Conservation (phyloP, 1,140 invertebrate genomes). For the Procambarus clarkii region DNA sequence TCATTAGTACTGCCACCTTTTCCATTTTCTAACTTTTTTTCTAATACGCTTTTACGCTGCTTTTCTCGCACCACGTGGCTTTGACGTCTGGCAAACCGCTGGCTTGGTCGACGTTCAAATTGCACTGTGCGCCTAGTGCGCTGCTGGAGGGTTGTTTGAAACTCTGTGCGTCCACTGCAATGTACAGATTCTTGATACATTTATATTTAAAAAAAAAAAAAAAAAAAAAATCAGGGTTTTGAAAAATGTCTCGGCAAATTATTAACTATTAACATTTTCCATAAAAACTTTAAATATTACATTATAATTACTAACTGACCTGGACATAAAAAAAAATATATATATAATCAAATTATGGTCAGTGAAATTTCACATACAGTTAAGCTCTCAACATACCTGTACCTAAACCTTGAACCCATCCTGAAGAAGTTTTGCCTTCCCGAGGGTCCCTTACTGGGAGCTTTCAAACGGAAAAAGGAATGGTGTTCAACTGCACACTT, state of each 20-base stretch:
- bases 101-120: conserved; percentile 91
- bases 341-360: background rate
- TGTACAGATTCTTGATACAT: background rate
- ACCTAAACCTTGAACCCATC: conserved; percentile 96
- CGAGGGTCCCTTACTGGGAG: conserved; percentile 91
- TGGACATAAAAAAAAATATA: background rate
- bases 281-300: background rate
- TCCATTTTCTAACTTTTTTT: background rate
- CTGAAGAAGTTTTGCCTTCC: conserved; percentile 96
- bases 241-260: too few species aligned
- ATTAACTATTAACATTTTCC: background rate
- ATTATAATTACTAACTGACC: too few species aligned
- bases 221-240: too few species aligned
- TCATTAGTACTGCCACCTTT: background rate
- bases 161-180: conserved; percentile 90
- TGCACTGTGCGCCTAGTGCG: conserved; percentile 75
- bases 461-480: conserved; percentile 96
- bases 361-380: background rate
- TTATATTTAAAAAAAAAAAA: too few species aligned
- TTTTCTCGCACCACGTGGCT: conserved; percentile 87
- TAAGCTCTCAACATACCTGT: conserved; percentile 80
- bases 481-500: conserved; percentile 99
- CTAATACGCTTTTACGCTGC: conserved; percentile 79
- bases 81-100: conserved; percentile 93
- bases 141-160: conserved; percentile 86